Evolutionary conservation across 2,113 vertebrate species (phyloP).

Genomic region (Sturnira hondurensis): DNA sequence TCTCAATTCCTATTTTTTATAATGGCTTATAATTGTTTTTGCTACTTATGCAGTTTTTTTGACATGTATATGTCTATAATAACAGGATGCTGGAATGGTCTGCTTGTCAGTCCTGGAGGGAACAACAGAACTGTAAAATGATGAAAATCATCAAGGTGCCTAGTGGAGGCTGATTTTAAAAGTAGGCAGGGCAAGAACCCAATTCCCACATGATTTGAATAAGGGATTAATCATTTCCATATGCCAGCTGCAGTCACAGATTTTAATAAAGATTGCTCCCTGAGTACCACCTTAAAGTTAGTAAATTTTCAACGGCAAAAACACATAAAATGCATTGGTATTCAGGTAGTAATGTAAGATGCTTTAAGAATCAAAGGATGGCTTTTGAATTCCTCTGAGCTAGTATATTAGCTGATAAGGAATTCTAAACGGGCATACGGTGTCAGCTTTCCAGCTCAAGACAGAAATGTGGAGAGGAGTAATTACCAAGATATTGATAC

Average conservation of each 20-base stretch:
- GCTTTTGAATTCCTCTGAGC: not conserved
- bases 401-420: not conserved
- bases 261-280: not conserved
- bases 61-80: not conserved
- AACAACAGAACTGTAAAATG: not conserved
- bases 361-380: not conserved
- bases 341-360: not conserved
- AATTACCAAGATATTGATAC: not conserved
- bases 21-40: not conserved
- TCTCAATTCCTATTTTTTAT: constrained; percentile 7
- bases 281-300: not conserved
- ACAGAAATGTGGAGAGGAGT: not conserved
- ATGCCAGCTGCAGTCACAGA: not conserved
- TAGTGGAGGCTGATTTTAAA: not conserved
- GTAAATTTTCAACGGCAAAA: not conserved
- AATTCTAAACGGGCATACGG: not conserved
- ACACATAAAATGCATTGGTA: not conserved
- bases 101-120: not conserved
- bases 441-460: not conserved
- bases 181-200: not conserved
- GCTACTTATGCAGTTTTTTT: not conserved
- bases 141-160: not conserved
- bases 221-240: not conserved
- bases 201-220: not conserved
- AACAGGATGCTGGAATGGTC: not conserved